Conservation (phyloP, 2,113 vertebrate species). For the Thryonomys swinderianus region DNA sequence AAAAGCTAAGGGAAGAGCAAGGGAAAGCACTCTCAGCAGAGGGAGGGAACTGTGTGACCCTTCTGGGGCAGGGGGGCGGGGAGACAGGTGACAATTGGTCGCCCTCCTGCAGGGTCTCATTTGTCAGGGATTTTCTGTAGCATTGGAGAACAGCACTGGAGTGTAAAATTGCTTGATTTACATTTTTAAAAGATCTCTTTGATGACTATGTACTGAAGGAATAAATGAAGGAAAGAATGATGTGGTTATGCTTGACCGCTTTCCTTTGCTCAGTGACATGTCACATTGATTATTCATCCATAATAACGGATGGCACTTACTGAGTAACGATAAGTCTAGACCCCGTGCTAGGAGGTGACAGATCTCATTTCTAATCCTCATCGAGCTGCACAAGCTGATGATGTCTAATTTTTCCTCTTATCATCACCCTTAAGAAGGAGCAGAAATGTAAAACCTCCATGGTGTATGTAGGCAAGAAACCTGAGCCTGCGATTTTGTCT, state of each 20-base stretch:
- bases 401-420: neutral
- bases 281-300: neutral
- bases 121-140: neutral
- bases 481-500: neutral
- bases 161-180: neutral
- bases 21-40: neutral
- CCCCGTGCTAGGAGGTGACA: neutral
- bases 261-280: neutral
- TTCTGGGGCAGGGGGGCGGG: accelerated
- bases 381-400: neutral
- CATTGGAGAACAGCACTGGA: neutral
- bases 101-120: neutral
- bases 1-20: neutral
- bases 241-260: neutral
- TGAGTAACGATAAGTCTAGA: neutral
- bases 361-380: neutral
- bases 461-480: neutral
- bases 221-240: neutral
- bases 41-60: neutral
- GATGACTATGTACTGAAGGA: neutral
- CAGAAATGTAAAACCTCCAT: neutral
- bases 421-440: neutral
- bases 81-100: accelerated
- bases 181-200: neutral
- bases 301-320: neutral